phyloP scores from a whole-genome alignment of 2,797 vertebrate species.

The Lycodopsis pacificus region DNA sequence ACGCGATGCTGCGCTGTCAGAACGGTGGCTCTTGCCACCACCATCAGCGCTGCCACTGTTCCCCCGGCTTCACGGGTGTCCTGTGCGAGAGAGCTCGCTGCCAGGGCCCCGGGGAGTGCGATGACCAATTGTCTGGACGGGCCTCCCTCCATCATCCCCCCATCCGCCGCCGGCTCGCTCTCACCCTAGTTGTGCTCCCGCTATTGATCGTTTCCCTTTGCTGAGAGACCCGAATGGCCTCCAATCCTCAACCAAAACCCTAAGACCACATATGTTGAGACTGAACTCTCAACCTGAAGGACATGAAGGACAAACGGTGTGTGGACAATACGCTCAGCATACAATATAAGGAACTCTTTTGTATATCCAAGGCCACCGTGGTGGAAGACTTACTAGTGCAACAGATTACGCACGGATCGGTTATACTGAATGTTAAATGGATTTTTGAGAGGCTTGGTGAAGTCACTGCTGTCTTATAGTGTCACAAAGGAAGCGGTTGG shows the following conservation, averaged over 20 bases:
- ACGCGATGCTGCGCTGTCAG: slow-evolving; percentile 93
- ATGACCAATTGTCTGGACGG: slow-evolving; percentile 79
- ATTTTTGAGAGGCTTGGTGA: slow-evolving; percentile 54
- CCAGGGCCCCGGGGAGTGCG: slow-evolving; percentile 87
- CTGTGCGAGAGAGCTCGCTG: slow-evolving; percentile 90
- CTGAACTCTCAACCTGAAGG: slow-evolving; percentile 55
- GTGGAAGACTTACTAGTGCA: slow-evolving; percentile 43
- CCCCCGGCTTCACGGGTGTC: slow-evolving; percentile 89
- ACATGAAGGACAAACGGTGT: slow-evolving; percentile 54
- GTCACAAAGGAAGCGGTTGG: slow-evolving; percentile 45
- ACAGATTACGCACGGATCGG: slow-evolving; percentile 45
- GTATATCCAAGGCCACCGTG: slow-evolving; percentile 48
- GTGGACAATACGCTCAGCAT: slow-evolving; percentile 56
- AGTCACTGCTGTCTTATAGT: slow-evolving; percentile 56
- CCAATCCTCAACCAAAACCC: slow-evolving; percentile 66
- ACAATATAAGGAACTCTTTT: slow-evolving; percentile 65
- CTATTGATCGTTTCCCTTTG: slow-evolving; percentile 81
- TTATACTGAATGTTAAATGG: slow-evolving; percentile 38
- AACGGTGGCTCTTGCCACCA: slow-evolving; percentile 94
- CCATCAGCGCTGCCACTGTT: slow-evolving; percentile 91
- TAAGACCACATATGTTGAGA: slow-evolving; percentile 57
- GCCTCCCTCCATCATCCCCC: slow-evolving; percentile 41
- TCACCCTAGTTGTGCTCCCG: slow-evolving; percentile 53
- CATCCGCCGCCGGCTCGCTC: slow-evolving; percentile 27
- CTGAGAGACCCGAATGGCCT: slow-evolving; percentile 66